Evolutionary conservation across 2,797 vertebrate species (phyloP).

Genomic region (Epinephelus awoara): DNA sequence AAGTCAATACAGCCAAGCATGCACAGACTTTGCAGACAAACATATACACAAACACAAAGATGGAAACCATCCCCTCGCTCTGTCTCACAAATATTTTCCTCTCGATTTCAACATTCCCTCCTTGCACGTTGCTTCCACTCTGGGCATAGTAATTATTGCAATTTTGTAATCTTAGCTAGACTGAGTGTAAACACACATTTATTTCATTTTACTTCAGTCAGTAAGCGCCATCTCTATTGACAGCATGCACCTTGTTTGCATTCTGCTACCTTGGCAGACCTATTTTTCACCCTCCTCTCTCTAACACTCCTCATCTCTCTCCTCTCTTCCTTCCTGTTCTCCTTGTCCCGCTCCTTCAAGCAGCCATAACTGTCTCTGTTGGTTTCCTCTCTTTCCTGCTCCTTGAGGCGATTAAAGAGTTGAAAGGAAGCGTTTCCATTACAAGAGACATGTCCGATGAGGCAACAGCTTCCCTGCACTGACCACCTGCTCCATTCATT

Average conservation of each 20-base stretch:
- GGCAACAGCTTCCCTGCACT: constrained; percentile 34
- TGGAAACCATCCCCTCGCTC: constrained; percentile 16
- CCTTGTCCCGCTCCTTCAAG: constrained; percentile 71
- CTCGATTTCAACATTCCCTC: neutral
- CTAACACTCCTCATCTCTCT: constrained; percentile 31
- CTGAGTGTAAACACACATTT: constrained; percentile 11
- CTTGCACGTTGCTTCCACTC: neutral
- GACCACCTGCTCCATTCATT: constrained; percentile 60
- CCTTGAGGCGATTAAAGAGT: constrained; percentile 44
- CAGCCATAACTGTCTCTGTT: constrained; percentile 74
- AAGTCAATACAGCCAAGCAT: constrained; percentile 21
- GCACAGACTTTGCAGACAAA: constrained; percentile 25
- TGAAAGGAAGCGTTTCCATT: constrained; percentile 47
- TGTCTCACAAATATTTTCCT: constrained; percentile 25
- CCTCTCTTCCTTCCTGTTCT: constrained; percentile 56
- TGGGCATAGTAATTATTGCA: neutral
- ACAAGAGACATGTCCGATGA: constrained; percentile 39
- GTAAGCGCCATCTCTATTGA: constrained; percentile 24
- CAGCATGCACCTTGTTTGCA: constrained; percentile 52
- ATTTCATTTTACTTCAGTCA: constrained; percentile 17
- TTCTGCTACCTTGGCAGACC: constrained; percentile 40
- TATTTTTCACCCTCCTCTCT: constrained; percentile 34
- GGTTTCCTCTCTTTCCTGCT: constrained; percentile 33
- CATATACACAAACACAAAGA: constrained; percentile 36
- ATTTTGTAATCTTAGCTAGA: constrained; percentile 8